Conservation (phyloP, 2,888 invertebrate species). For the Apamea epomidion region DNA sequence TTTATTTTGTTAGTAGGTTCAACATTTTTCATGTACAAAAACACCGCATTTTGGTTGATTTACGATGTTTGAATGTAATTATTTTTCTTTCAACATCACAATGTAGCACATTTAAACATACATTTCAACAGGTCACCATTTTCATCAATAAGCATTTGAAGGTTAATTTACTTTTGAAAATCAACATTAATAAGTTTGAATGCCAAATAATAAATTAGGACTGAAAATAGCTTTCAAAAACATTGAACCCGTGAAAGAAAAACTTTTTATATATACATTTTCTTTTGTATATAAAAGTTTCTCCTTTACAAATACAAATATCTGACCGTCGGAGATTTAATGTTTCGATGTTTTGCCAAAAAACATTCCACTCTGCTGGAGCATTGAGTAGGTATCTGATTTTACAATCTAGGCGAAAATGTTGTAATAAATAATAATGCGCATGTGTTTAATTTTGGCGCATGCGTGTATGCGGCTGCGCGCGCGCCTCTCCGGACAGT, state of each 20-base stretch:
- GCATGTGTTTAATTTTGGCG: slow-evolving; percentile 77
- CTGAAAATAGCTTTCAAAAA: slow-evolving; percentile 47
- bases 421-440: slow-evolving; percentile 87
- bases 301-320: slow-evolving; percentile 63
- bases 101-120: slow-evolving; percentile 11
- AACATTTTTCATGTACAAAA: slow-evolving; percentile 3
- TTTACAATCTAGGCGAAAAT: slow-evolving; percentile 82
- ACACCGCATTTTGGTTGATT: slow-evolving; percentile 23
- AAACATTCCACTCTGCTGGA: slow-evolving; percentile 74
- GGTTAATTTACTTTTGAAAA: slow-evolving; percentile 47
- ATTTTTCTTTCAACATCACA: slow-evolving; percentile 17
- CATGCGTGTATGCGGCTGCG: slow-evolving; percentile 67
- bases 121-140: slow-evolving; percentile 23
- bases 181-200: slow-evolving; percentile 28
- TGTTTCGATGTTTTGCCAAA: slow-evolving; percentile 77
- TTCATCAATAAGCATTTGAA: slow-evolving; percentile 50
- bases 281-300: slow-evolving; percentile 46
- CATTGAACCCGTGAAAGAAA: slow-evolving; percentile 49
- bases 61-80: slow-evolving; percentile 30
- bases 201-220: slow-evolving; percentile 50
- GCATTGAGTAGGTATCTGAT: slow-evolving; percentile 74
- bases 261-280: slow-evolving; percentile 30
- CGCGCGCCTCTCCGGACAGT: slow-evolving; percentile 71
- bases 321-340: slow-evolving; percentile 67
- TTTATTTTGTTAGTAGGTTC: slow-evolving; percentile 26